Evolutionary conservation across 2,888 invertebrate genomes (phyloP).

Genomic region (Caenorhabditis japonica): DNA sequence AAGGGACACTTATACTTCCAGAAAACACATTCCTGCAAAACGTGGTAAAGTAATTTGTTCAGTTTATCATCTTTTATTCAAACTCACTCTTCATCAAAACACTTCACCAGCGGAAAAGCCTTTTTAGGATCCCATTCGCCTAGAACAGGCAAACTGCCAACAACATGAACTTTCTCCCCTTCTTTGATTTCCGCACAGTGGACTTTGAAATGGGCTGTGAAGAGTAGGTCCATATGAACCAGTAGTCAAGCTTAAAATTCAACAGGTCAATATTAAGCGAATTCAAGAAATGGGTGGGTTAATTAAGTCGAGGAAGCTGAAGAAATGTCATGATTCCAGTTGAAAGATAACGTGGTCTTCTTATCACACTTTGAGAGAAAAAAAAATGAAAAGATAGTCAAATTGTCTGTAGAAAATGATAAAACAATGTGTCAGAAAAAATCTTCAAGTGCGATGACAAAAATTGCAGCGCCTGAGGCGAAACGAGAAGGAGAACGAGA

Average conservation of each 20-base stretch:
- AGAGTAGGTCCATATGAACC: conserved; percentile 44
- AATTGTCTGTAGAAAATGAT: conserved; percentile 17
- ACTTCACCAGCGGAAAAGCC: conserved; percentile 36
- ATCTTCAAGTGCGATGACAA: conserved; percentile 20
- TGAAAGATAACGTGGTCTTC: conserved; percentile 3
- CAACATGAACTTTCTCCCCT: conserved; percentile 63
- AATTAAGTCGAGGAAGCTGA: conserved; percentile 2
- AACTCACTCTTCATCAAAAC: conserved; percentile 31
- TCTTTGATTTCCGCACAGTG: conserved; percentile 52
- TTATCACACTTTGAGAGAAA: too few relatives aligned
- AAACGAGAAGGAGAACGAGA: neutral
- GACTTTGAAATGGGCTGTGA: conserved; percentile 55
- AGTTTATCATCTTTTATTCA: neutral
- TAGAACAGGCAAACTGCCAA: conserved; percentile 56
- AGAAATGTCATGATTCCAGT: conserved; percentile 7
- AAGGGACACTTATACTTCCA: conserved; percentile 31
- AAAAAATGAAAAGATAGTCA: too few relatives aligned
- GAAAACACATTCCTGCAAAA: conserved; percentile 31
- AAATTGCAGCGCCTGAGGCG: neutral
- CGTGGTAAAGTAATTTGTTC: too few relatives aligned
- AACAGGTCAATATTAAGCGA: neutral
- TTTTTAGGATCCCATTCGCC: conserved; percentile 61
- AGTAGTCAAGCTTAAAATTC: neutral
- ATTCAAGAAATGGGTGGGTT: conserved; percentile 6
- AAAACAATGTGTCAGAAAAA: conserved; percentile 12